Percentiles rank a stretch among this genome's conserved stretches.
Evolutionary conservation across 1,140 invertebrate species (phyloP).

Genomic region (Micrasema minimum): DNA sequence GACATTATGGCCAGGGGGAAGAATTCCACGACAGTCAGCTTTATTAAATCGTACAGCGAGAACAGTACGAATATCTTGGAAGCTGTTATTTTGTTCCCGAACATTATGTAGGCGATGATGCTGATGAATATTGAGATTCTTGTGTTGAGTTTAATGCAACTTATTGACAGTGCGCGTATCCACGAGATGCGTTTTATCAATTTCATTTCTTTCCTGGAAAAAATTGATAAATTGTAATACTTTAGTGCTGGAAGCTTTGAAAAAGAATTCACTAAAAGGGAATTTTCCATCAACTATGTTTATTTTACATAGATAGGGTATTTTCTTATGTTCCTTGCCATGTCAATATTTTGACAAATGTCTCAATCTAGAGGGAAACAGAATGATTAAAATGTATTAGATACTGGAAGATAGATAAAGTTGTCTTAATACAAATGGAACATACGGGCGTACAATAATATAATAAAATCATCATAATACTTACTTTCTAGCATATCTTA

Average conservation of each 20-base stretch:
- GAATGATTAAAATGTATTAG: too few species aligned
- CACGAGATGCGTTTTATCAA: slow-evolving; percentile 75
- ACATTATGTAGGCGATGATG: slow-evolving; percentile 79
- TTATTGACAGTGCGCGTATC: slow-evolving; percentile 75
- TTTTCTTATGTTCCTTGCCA: too few species aligned
- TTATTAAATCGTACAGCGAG: slow-evolving; percentile 77
- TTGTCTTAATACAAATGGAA: too few species aligned
- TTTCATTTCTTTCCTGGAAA: slow-evolving; percentile 71
- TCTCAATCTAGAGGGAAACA: too few species aligned
- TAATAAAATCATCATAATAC: too few species aligned
- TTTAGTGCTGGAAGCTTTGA: too few species aligned
- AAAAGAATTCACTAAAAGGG: too few species aligned
- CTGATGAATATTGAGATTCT: slow-evolving; percentile 83
- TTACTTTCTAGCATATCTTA: slow-evolving; percentile 66
- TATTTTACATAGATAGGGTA: too few species aligned
- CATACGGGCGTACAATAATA: too few species aligned
- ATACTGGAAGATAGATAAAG: too few species aligned
- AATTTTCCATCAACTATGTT: too few species aligned
- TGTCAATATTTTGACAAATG: too few species aligned
- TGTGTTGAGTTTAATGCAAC: slow-evolving; percentile 75
- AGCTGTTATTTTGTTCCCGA: slow-evolving; percentile 75
- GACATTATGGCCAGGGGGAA: slow-evolving; percentile 75
- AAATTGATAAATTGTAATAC: slow-evolving; percentile 32
- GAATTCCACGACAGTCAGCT: slow-evolving; percentile 78
- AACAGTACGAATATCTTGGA: slow-evolving; percentile 82